Conservation (phyloP, 2,797 vertebrate genomes). For the Carcharodon carcharias region DNA sequence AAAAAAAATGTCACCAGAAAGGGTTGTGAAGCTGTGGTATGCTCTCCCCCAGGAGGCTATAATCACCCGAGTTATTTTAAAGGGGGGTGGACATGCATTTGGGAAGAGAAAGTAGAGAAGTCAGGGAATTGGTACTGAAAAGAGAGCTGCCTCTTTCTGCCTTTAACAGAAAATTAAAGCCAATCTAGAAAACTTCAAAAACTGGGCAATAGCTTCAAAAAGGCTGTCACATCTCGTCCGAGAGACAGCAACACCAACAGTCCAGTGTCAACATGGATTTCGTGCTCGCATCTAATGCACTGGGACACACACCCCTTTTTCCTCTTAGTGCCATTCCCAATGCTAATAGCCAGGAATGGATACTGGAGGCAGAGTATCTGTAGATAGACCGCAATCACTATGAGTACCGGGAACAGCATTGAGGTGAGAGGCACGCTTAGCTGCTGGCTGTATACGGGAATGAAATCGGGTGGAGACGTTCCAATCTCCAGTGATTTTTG, state of each 20-base stretch:
- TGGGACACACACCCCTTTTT: not conserved
- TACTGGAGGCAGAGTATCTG: not conserved
- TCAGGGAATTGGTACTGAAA: not conserved
- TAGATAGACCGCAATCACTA: not conserved
- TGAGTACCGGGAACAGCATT: not conserved
- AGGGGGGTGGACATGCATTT: not conserved
- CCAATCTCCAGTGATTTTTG: not conserved
- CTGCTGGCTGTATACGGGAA: not conserved
- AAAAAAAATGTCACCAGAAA: not conserved
- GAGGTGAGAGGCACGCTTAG: not conserved
- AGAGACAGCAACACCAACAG: not conserved
- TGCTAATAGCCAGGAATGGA: not conserved
- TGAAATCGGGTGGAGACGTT: not conserved
- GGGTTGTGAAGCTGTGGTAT: not conserved
- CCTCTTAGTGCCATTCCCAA: not conserved
- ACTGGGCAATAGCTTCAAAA: not conserved
- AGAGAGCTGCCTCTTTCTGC: not conserved
- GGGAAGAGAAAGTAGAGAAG: not conserved
- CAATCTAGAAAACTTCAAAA: not conserved
- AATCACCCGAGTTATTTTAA: not conserved
- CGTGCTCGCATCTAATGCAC: too few species aligned
- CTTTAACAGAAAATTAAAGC: not conserved
- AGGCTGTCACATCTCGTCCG: not conserved
- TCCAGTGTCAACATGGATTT: not conserved
- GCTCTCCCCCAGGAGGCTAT: not conserved